Base-by-base conservation (phyloP, 2,888 invertebrate species). In the Protodeltote pygarga region DNA sequence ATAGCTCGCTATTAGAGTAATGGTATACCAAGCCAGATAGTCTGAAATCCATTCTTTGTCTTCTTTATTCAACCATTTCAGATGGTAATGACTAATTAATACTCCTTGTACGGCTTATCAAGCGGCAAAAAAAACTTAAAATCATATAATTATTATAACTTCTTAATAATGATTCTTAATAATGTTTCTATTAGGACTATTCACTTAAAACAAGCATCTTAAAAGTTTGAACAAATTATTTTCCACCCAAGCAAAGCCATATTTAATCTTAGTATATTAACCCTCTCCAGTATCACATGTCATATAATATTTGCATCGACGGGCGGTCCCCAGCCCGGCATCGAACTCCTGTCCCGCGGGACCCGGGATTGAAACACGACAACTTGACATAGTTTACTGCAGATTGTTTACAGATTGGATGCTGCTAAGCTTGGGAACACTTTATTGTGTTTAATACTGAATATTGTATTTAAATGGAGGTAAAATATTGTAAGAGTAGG, bases 361-460 rank as follows among this genome's bases (percentile, higher is more conserved):
- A 48, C 42, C 8, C 3, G 5, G 27, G 69, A 71, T 62, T 71
- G 69, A 65, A 71, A 69, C 69, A 60, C 52, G 72, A 68, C 62
- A 42, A 70, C 70, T 52, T 71, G 71, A 71, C 69, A 60, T 51
- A 71, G 48, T 65, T 69, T 60, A 62, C 53, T 42, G 44, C 50
- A 63, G 55, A 65, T 62, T 65, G 65, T 55, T 42, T 39, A 68
- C 58, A 48, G 65, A 68, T 68, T 68, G 52, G 32, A 63, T 55
- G 34, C 39, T 55, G 53, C 37, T 47, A 34, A 54, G 33, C 53
- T 28, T 34, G 60, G 53, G 60, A 63, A 51, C 44, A 50, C 25
- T 42, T 54, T 58, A 47, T 46, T 41, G 39, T 4, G 5, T 44
- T 25, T 13, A 6, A 61, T 39, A 35, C n/a, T 21, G 25, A 38